These are phyloP conservation scores for Rhea americana DNA, from an alignment of 2,113 vertebrate genomes.

Conservation along the genomic window DNA sequence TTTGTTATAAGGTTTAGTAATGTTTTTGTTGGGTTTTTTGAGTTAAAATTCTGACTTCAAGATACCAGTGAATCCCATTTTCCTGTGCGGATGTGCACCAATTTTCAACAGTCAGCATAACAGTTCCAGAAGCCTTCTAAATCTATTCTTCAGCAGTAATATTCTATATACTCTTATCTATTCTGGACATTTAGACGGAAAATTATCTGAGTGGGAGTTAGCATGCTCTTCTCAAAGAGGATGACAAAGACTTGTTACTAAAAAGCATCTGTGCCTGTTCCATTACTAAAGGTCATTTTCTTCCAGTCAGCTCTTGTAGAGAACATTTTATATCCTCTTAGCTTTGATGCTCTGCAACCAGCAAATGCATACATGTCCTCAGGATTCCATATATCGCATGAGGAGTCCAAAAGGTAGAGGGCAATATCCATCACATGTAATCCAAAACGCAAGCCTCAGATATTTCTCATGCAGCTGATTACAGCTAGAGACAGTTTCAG, in stretches of 20 bases:
- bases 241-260: conserved; percentile 55
- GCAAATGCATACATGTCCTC: neutral
- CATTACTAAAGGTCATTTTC: conserved; percentile 57
- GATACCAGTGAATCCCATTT: neutral
- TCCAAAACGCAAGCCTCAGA: neutral
- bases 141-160: neutral
- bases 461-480: neutral
- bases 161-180: conserved; percentile 24
- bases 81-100: neutral
- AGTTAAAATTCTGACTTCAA: neutral
- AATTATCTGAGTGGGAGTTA: conserved; percentile 45
- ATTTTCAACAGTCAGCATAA: neutral
- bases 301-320: neutral
- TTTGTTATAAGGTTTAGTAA: neutral
- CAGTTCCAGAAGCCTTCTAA: neutral
- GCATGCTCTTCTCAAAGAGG: conserved; percentile 1
- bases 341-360: neutral
- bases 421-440: neutral
- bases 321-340: neutral
- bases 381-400: neutral
- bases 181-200: conserved; percentile 21
- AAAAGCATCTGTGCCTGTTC: conserved; percentile 64
- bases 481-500: neutral
- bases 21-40: neutral
- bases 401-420: neutral